Evolutionary conservation across 2,113 vertebrate species (phyloP).

Genomic region (Athene noctua): DNA sequence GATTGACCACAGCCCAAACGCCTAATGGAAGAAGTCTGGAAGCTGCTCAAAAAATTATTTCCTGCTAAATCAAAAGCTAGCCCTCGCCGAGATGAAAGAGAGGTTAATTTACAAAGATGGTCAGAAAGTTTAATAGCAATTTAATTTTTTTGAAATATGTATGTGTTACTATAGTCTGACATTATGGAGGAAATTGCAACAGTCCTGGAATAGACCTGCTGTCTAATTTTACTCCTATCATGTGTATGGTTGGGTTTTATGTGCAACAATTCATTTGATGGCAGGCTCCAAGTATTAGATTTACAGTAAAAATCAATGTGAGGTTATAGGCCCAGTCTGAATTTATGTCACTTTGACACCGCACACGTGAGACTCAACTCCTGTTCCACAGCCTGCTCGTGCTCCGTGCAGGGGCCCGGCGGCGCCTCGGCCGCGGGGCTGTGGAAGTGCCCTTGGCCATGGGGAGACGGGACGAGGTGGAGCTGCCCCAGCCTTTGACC

Average conservation of each 20-base stretch:
- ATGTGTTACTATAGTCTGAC: background rate
- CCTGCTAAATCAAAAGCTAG: slow-evolving; percentile 44
- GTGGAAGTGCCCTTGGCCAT: fast-evolving
- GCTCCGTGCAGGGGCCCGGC: fast-evolving
- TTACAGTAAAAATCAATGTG: background rate
- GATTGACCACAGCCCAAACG: slow-evolving; percentile 14
- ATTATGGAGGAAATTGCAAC: background rate
- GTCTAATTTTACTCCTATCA: background rate
- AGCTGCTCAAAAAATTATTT: slow-evolving; percentile 49
- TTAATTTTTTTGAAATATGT: slow-evolving; percentile 49
- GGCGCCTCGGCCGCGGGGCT: background rate
- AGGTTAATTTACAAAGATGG: slow-evolving; percentile 45
- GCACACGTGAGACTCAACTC: fast-evolving
- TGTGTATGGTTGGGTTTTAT: background rate
- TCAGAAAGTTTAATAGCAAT: slow-evolving; percentile 56
- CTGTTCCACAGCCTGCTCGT: background rate
- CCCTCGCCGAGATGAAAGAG: slow-evolving; percentile 24
- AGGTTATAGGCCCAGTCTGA: background rate
- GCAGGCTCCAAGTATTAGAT: background rate
- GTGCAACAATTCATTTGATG: background rate
- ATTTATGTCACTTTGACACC: background rate
- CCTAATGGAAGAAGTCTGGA: slow-evolving; percentile 53
- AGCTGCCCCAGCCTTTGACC: background rate
- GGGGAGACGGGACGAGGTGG: background rate
- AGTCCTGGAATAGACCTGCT: background rate